These are phyloP conservation scores for Chelonoidis abingdonii DNA, from an alignment of 2,113 vertebrate species.

Conservation along the genomic window DNA sequence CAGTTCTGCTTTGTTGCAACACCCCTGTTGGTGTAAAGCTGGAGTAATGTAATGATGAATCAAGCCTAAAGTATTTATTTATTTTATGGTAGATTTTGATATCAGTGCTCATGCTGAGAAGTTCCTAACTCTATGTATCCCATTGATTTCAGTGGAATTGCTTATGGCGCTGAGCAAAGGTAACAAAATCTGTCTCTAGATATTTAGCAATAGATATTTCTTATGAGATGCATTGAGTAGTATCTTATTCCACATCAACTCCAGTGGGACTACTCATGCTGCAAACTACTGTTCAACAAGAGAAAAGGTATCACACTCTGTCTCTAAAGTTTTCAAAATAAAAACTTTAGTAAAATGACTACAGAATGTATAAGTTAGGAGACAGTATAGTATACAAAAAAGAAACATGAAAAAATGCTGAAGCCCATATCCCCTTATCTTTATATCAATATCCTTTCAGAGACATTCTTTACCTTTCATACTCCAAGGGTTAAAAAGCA, in stretches of 20 bases:
- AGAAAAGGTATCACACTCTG: not conserved
- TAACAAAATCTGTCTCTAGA: not conserved
- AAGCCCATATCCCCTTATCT: not conserved
- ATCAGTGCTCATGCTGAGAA: not conserved
- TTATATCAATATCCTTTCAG: not conserved
- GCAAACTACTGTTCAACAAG: not conserved
- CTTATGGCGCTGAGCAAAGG: fast-evolving
- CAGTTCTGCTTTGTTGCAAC: fast-evolving
- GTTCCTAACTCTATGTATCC: fast-evolving
- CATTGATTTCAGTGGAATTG: not conserved
- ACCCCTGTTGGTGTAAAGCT: not conserved
- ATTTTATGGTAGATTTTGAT: not conserved
- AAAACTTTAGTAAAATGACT: not conserved
- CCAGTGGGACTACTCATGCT: not conserved
- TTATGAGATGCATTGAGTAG: not conserved
- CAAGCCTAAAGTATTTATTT: not conserved
- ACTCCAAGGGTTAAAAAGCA: not conserved
- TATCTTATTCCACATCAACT: not conserved
- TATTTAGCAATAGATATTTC: not conserved
- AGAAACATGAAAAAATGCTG: not conserved
- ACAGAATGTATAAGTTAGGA: not conserved
- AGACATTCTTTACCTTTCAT: not conserved
- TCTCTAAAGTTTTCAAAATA: not conserved
- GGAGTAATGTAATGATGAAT: not conserved
- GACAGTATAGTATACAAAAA: not conserved